Base-by-base conservation (phyloP, 2,888 invertebrate species). In the Apoderus coryli region DNA sequence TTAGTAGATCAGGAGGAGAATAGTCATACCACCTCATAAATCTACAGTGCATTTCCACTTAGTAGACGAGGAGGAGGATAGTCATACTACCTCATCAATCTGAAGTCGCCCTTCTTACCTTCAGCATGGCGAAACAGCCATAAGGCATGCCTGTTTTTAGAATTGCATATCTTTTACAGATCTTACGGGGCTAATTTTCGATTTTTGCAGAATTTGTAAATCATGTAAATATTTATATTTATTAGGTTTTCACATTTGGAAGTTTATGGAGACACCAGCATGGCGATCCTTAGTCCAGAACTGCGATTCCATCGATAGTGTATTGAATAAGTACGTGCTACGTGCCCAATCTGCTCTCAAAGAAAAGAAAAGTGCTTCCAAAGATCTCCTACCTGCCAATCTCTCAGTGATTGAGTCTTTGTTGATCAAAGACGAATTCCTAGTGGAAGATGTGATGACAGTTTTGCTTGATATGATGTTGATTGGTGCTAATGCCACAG, bases 391-490 rank as follows among this genome's bases (percentile, higher is more conserved):
- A 2, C 43, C 10, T 4, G 32, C 45, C 9, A 45, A 49, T 19
- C 46, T 54, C 11, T 56, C 62, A 0, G 47, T 74, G 37, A 53
- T 74, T 15, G 66, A 67, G 38, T 59, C 60, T 22, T 60, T 75
- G 44, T 48, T 75, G n/a, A 39, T 64, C 11, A 62, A 63, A 23
- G 64, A 69, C 25, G 60, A 63, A 31, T 60, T 73, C 52, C 57
- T 55, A 27, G 54, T 66, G 1, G 72, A 74, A 43, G 75, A 76
- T 41, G 60, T 72, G 26, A 59, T 71, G 16, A 74, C 73, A 0
- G 51, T 73, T 2, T 44, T 75, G 25, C 64, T 75, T 60, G 76
- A 76, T 46, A 69, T 73, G 67, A 58, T 73, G 24, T 52, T 76
- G 4, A 63, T 76, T 42, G 75, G 75, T 33, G 69, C 73, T 1